Conservation (phyloP, 2,888 invertebrate genomes). For the Chelonus formosanus region DNA sequence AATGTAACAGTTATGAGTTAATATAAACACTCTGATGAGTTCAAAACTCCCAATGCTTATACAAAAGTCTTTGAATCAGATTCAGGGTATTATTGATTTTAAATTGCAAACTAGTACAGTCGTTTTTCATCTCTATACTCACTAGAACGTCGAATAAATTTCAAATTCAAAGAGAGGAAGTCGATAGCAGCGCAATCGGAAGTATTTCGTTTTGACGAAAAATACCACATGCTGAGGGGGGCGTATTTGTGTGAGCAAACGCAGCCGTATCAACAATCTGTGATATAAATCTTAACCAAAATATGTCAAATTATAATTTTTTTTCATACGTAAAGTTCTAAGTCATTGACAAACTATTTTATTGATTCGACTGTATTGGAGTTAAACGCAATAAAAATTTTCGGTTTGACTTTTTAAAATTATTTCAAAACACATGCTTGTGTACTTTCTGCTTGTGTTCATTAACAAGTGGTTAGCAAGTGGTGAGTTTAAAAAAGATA, state of each 20-base stretch:
- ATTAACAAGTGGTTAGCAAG: conserved; percentile 25
- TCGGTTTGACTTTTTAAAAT: not conserved
- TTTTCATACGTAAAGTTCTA: conserved; percentile 2
- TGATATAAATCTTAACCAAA: conserved; percentile 30
- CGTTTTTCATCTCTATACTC: too few relatives aligned
- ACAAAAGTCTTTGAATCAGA: too few relatives aligned
- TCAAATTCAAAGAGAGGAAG: conserved; percentile 25
- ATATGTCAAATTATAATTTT: conserved; percentile 11
- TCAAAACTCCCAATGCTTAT: too few relatives aligned
- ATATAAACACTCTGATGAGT: too few relatives aligned
- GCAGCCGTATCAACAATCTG: conserved; percentile 32
- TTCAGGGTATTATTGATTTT: too few relatives aligned
- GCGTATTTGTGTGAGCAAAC: conserved; percentile 11
- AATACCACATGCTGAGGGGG: not conserved
- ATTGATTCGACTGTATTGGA: not conserved
- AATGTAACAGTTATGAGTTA: too few relatives aligned
- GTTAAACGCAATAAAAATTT: too few relatives aligned
- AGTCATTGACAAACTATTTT: not conserved
- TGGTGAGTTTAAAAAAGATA: conserved; percentile 6
- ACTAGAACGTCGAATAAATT: conserved; percentile 7
- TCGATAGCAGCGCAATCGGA: conserved; percentile 29
- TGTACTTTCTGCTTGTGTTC: not conserved
- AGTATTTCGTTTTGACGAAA: conserved; percentile 6
- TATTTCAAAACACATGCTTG: not conserved
- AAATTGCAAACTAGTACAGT: too few relatives aligned